Base-by-base conservation (phyloP, 2,113 vertebrate genomes). In the Athene noctua region DNA sequence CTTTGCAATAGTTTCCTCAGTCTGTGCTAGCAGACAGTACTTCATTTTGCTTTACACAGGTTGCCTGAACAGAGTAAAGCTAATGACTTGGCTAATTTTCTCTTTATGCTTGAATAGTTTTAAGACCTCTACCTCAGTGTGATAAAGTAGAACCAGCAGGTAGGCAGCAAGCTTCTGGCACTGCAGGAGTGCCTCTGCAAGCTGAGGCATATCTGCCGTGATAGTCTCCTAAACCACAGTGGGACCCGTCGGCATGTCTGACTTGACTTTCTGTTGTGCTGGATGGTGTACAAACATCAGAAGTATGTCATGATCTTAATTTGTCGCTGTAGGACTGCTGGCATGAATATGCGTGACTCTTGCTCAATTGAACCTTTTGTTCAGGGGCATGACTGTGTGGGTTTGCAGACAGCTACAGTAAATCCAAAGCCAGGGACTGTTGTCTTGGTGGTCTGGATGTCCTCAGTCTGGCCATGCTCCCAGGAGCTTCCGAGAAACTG, bases 351-450 rank as follows among this genome's bases (percentile, higher is more conserved):
- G 77, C 44, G 47, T 95, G 96, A 94, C 95, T 96, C 88, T 94
- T 96, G 95, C 88, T 94, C 97, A 97, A 94, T 95, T 96, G 95
- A 96, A 91, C 94, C 96, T 97, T 96, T 96, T 96, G 94, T 97
- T 97, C 90, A 47, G 92, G 88, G 91, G 55, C 92, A 96, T 0
- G 61, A 88, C 83, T 75, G 61, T 84, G 95, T 96, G 95, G 92
- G 77, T 94, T 96, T 95, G 91, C 68, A 87, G 86, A 67, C 82
- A 86, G 93, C 95, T 88, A 86, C 95, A 95, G 83, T 83, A 86
- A 94, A 91, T 94, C 73, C 83, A 72, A 91, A 96, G 74, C 6
- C 65, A 86, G 86, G 92, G 77, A 42, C 88, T 83, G 71, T 95
- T 12, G 0, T 92, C 94, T 95, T 94, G 92, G 95, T 96, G 95